phyloP scores from a whole-genome alignment of 2,113 vertebrate species.

The Heliornis fulica region DNA sequence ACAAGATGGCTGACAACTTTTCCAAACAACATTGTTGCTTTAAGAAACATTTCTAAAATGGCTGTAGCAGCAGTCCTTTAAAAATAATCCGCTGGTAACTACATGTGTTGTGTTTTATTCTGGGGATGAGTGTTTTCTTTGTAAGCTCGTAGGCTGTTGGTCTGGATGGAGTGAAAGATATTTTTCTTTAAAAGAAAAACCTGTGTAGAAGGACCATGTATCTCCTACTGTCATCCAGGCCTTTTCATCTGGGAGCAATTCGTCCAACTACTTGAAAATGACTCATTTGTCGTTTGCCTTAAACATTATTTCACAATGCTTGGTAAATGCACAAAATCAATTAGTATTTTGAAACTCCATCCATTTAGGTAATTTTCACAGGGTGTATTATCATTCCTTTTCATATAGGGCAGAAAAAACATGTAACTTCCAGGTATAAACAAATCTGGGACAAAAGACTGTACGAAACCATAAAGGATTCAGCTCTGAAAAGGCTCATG shows the following conservation, averaged over 20 bases:
- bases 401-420: not conserved
- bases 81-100: not conserved
- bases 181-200: not conserved
- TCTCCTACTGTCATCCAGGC: not conserved
- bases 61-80: not conserved
- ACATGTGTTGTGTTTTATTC: not conserved
- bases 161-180: not conserved
- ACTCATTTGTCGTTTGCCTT: not conserved
- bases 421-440: slow-evolving; percentile 39
- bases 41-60: not conserved
- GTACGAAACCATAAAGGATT: slow-evolving; percentile 52
- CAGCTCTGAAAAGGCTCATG: slow-evolving; percentile 51
- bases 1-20: slow-evolving; percentile 1
- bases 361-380: not conserved
- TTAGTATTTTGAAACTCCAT: not conserved
- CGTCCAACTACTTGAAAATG: not conserved
- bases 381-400: not conserved
- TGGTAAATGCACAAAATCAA: not conserved
- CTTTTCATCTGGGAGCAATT: not conserved
- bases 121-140: not conserved
- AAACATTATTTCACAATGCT: not conserved
- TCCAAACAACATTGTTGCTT: not conserved
- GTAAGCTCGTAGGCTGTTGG: not conserved
- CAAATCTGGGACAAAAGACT: slow-evolving; percentile 49
- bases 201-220: not conserved